These are phyloP conservation scores for Eupithecia subfuscata DNA, from an alignment of 2,888 invertebrate genomes.

Conservation along the genomic window DNA sequence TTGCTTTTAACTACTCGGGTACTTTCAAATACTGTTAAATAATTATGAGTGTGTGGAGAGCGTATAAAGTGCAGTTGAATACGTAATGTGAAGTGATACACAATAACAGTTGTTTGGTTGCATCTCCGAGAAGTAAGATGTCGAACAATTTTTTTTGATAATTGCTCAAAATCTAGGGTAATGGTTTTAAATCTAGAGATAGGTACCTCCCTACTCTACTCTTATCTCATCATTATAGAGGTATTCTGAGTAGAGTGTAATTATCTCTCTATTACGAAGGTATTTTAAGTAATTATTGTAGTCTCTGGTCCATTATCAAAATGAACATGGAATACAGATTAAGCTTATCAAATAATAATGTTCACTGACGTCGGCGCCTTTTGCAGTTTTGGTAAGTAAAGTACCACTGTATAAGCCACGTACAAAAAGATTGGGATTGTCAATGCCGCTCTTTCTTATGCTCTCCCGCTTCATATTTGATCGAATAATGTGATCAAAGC, in stretches of 20 bases:
- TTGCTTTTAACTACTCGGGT: neutral
- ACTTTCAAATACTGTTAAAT: slow-evolving; percentile 8
- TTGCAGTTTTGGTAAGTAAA: neutral
- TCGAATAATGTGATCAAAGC: neutral
- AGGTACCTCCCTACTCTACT: neutral
- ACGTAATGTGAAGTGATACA: slow-evolving; percentile 36
- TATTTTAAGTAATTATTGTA: neutral
- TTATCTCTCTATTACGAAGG: too few relatives aligned
- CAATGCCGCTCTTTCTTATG: neutral
- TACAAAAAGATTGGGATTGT: neutral
- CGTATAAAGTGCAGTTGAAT: slow-evolving; percentile 38
- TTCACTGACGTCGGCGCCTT: neutral
- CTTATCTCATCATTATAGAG: too few relatives aligned
- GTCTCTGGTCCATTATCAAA: neutral
- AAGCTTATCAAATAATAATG: neutral
- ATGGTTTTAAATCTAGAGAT: neutral
- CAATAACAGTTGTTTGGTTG: slow-evolving; percentile 34
- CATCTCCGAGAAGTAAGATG: slow-evolving; percentile 17
- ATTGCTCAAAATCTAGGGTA: slow-evolving; percentile 11
- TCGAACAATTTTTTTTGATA: neutral
- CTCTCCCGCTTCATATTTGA: neutral
- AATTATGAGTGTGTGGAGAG: slow-evolving; percentile 18
- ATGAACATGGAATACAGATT: neutral
- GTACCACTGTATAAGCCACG: neutral
- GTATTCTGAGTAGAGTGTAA: too few relatives aligned